Evolutionary conservation across 2,888 invertebrate species (phyloP), one percentile per base, ranked within the genome.

Genomic region (Tolmerus cingulatus): DNA sequence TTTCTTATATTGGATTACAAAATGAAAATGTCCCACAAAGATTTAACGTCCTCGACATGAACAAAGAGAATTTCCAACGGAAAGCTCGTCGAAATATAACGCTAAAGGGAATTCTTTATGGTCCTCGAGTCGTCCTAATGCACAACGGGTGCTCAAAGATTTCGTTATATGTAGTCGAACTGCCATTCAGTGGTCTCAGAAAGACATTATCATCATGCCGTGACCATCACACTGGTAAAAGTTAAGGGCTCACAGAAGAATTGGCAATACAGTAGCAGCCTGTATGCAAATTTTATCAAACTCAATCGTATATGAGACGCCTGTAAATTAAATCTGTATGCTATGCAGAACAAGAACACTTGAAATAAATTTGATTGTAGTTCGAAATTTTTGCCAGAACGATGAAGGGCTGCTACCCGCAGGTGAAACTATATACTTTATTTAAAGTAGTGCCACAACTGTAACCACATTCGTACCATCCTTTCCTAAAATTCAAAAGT

Each of bases 1-100:
- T 77, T 51, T 86, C 55, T 77, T 43, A 76, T 77, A 86, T 86
- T 86, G 55, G 86, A 77, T 77, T 86, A 77, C 51, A 77, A 43
- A 77, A 86, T 77, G 30, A 77, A 55, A 86, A 86, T 77, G 55
- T 23, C 86, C 43, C 77, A 27, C 51, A 77, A 74, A 85, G 85
- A 85, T 86, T 77, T 76, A 86, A 86, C 23, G 55, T 14, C 8
- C 34, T 34, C 23, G 34, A 51, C 8, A 51, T 23, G 85, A 74
- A 46, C 66, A 86, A 27, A 55, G 40, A 14, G 34, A 55, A n/a
- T n/a, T n/a, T 16, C 57, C 12, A 5, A 27, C 14, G 5, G 74
- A 85, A 74, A 74, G 74, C 43, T 9, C 5, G 43, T 74, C 43
- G 74, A 74, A 46, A 74, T 74, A 74, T 23, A 23, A 46, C 74